Evolutionary conservation across 2,113 vertebrate genomes (phyloP).

Genomic region (Podiceps cristatus): DNA sequence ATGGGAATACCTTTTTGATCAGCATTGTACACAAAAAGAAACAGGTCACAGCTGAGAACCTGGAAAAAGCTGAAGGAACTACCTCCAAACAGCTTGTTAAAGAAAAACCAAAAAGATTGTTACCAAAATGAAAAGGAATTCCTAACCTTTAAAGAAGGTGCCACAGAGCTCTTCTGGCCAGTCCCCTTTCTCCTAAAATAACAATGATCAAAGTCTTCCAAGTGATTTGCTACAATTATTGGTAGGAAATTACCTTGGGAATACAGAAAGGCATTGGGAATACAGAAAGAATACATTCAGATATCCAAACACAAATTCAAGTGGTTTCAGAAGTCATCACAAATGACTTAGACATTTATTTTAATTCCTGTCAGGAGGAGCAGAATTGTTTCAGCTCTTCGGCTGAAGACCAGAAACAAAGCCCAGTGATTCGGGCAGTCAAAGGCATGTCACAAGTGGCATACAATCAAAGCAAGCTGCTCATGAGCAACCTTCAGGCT

Average conservation of each 20-base stretch:
- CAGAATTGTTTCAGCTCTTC: background rate
- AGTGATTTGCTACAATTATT: background rate
- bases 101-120: background rate
- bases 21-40: background rate
- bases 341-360: background rate
- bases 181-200: background rate
- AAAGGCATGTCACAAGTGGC: background rate
- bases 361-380: background rate
- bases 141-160: background rate
- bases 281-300: no score
- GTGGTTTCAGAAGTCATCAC: background rate
- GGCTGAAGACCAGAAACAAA: background rate
- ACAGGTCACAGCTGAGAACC: background rate
- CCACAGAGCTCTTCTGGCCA: background rate
- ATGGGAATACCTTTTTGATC: background rate
- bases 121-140: background rate
- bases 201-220: background rate
- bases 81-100: background rate
- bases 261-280: background rate
- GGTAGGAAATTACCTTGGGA: background rate
- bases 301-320: background rate
- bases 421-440: background rate
- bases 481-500: background rate
- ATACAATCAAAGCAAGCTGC: background rate
- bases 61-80: background rate